A percentile compares a stretch with the other conserved stretches of the same genome.
These are phyloP conservation scores for Torymus auratus DNA, from an alignment of 2,888 invertebrate species.

Conservation along the genomic window DNA sequence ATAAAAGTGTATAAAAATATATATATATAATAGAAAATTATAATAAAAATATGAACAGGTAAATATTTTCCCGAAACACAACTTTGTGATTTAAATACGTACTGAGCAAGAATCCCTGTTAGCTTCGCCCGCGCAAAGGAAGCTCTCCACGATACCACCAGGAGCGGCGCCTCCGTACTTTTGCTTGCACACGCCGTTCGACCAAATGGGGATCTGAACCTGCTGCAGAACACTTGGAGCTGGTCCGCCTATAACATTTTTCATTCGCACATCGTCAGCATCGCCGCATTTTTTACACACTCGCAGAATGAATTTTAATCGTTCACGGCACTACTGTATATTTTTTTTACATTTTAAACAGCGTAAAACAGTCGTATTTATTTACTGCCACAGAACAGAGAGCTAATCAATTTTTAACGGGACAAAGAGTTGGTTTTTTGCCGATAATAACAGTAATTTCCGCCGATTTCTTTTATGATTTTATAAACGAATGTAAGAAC, in stretches of 20 bases:
- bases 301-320: too few species aligned
- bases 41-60: neutral
- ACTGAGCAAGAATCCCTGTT: slow-evolving; percentile 94
- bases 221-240: slow-evolving; percentile 90
- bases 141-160: slow-evolving; percentile 91
- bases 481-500: too few species aligned
- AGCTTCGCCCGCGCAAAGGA: slow-evolving; percentile 91
- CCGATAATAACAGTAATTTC: too few species aligned
- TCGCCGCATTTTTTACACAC: too few species aligned
- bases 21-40: slow-evolving; percentile 2
- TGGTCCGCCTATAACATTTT: slow-evolving; percentile 82
- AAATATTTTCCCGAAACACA: slow-evolving; percentile 10
- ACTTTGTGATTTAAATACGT: slow-evolving; percentile 75
- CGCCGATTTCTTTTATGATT: too few species aligned
- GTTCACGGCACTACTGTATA: too few species aligned
- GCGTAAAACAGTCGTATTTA: too few species aligned
- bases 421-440: too few species aligned
- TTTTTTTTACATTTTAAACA: too few species aligned
- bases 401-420: too few species aligned
- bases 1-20: neutral
- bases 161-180: slow-evolving; percentile 93
- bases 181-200: slow-evolving; percentile 85
- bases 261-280: too few species aligned
- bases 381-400: too few species aligned
- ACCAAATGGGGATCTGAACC: slow-evolving; percentile 90